phyloP scores from a whole-genome alignment of 2,113 vertebrate genomes.

The Bombycilla garrulus region DNA sequence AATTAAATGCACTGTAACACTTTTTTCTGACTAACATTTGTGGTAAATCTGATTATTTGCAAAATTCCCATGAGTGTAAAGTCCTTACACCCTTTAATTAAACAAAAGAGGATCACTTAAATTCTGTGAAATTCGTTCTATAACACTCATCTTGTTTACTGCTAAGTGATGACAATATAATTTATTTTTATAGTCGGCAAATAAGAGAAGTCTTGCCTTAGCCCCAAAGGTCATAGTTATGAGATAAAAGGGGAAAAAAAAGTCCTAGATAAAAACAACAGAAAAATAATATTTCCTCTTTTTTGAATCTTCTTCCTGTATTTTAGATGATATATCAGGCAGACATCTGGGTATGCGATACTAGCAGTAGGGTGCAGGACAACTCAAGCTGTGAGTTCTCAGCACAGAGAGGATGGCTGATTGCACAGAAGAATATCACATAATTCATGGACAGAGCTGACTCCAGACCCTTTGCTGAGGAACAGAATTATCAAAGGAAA shows the following conservation, averaged over 20 bases:
- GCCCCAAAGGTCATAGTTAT: background rate
- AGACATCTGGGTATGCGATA: slow-evolving; percentile 24
- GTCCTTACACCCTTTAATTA: background rate
- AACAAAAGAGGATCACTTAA: background rate
- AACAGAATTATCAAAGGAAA: background rate
- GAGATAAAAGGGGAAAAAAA: background rate
- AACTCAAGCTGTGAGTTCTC: slow-evolving; percentile 41
- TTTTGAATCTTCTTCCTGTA: background rate
- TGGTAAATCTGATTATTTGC: background rate
- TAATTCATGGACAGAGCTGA: slow-evolving; percentile 37
- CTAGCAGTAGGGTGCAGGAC: slow-evolving; percentile 24
- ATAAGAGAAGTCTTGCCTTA: background rate
- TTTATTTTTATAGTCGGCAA: background rate
- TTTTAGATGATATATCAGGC: background rate
- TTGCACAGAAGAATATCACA: background rate
- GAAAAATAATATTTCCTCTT: background rate
- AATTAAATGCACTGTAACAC: background rate
- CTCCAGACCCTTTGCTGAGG: background rate
- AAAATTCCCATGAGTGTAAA: background rate
- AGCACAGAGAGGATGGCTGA: slow-evolving; percentile 7
- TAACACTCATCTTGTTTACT: background rate
- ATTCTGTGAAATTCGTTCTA: background rate
- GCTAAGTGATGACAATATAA: background rate
- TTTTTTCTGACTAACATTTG: background rate
- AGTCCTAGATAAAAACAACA: background rate